Percentiles rank a stretch among this genome's conserved stretches.
Evolutionary conservation across 1,140 invertebrate genomes (phyloP).

Genomic region (Drosophila paulistorum): DNA sequence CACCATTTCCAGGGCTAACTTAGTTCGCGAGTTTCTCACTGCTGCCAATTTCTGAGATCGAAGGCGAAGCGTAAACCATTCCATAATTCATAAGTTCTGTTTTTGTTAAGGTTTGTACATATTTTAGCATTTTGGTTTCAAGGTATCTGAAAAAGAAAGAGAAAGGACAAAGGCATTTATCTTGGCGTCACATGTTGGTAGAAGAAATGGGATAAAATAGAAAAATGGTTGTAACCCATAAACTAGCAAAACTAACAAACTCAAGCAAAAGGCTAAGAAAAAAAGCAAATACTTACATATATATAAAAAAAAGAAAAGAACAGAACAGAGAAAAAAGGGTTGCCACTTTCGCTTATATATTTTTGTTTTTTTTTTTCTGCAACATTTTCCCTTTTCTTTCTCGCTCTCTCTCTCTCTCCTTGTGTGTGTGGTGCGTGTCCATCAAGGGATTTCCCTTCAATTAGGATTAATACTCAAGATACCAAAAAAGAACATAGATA

Average conservation of each 20-base stretch:
- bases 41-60: too few relatives aligned
- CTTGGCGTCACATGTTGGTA: conserved; percentile 19
- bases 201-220: conserved; percentile 56
- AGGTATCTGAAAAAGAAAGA: conserved; percentile 21
- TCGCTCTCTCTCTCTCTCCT: background rate
- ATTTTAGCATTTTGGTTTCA: background rate
- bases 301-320: conserved; percentile 17
- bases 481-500: conserved; percentile 49
- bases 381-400: conserved; percentile 8
- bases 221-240: conserved; percentile 21
- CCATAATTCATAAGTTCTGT: too few relatives aligned
- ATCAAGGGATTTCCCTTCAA: conserved; percentile 80
- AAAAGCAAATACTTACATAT: conserved; percentile 17
- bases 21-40: too few relatives aligned
- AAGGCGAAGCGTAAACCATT: too few relatives aligned
- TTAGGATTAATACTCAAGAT: conserved; percentile 81
- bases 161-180: conserved; percentile 31
- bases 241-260: conserved; percentile 37
- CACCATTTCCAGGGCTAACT: too few relatives aligned
- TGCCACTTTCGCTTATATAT: conserved; percentile 36
- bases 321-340: conserved; percentile 56
- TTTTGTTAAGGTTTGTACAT: too few relatives aligned
- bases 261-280: conserved; percentile 38
- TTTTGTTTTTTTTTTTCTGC: conserved; percentile 1
- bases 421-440: conserved; percentile 53